Percentiles rank a stretch among this genome's conserved stretches.
Conservation (phyloP, 2,113 vertebrate genomes). For the Pygoscelis antarcticus region DNA sequence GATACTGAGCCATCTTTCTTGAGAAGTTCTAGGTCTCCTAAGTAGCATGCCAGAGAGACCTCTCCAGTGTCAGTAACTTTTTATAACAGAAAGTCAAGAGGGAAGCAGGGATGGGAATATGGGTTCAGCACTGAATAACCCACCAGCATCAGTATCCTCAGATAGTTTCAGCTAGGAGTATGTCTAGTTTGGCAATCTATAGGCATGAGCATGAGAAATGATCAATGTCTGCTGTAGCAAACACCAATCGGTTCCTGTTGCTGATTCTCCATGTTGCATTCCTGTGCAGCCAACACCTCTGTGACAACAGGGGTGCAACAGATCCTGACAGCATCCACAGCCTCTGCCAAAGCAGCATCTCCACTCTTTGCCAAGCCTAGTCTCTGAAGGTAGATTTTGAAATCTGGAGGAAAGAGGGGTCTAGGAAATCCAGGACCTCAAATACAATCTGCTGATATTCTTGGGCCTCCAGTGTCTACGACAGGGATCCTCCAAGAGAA, state of each 20-base stretch:
- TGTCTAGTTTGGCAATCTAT: background rate
- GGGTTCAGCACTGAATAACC: background rate
- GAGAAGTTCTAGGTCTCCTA: background rate
- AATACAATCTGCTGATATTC: background rate
- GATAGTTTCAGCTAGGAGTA: background rate
- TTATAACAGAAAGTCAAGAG: background rate
- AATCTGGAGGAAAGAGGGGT: background rate
- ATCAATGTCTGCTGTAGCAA: background rate
- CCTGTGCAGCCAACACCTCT: background rate
- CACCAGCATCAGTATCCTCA: background rate
- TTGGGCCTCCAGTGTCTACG: background rate
- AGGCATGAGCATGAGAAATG: accelerated
- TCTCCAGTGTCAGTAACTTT: background rate
- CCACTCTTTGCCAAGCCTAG: background rate
- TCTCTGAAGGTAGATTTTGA: background rate
- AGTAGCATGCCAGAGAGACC: background rate
- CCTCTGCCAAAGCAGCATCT: background rate
- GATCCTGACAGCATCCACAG: background rate
- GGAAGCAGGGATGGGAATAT: background rate
- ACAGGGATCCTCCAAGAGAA: background rate
- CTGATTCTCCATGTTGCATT: background rate
- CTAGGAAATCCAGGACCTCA: background rate
- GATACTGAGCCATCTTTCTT: background rate
- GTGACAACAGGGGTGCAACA: background rate
- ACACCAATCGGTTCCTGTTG: background rate